These are phyloP conservation scores for Pampusana beccarii DNA, from an alignment of 2,113 vertebrate genomes.

Conservation along the genomic window DNA sequence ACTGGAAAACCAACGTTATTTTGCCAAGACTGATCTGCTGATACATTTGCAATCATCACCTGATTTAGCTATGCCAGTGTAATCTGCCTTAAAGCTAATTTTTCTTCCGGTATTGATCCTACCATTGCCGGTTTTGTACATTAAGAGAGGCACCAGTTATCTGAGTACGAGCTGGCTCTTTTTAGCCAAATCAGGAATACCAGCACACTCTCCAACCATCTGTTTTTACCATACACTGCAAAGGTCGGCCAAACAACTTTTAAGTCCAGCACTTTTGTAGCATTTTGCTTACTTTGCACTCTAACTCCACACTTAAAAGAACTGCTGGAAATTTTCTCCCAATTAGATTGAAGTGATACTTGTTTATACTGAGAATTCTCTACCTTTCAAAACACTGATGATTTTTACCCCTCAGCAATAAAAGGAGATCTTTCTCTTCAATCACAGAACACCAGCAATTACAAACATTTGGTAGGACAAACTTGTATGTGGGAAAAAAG, in stretches of 20 bases:
- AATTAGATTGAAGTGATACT: not conserved
- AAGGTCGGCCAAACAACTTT: not conserved
- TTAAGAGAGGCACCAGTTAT: not conserved
- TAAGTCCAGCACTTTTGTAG: not conserved
- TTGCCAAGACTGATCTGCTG: not conserved
- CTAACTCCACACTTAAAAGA: not conserved
- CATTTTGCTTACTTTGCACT: not conserved
- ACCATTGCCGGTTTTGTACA: not conserved
- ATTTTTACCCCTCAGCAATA: not conserved
- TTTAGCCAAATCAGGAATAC: slow-evolving; percentile 9
- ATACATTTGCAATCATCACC: not conserved
- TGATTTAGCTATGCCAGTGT: not conserved
- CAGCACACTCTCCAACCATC: not conserved
- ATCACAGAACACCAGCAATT: not conserved
- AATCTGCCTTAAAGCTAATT: not conserved
- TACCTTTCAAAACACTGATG: not conserved
- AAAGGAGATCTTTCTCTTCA: not conserved
- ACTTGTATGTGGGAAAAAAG: not conserved
- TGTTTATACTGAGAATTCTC: not conserved
- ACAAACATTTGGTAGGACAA: not conserved
- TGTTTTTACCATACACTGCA: slow-evolving; percentile 44
- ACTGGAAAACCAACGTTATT: not conserved
- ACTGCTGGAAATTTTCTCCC: not conserved
- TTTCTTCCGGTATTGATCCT: not conserved
- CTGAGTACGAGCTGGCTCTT: not conserved